Conservation (phyloP, 2,888 invertebrate species). For the Microchrysa polita region DNA sequence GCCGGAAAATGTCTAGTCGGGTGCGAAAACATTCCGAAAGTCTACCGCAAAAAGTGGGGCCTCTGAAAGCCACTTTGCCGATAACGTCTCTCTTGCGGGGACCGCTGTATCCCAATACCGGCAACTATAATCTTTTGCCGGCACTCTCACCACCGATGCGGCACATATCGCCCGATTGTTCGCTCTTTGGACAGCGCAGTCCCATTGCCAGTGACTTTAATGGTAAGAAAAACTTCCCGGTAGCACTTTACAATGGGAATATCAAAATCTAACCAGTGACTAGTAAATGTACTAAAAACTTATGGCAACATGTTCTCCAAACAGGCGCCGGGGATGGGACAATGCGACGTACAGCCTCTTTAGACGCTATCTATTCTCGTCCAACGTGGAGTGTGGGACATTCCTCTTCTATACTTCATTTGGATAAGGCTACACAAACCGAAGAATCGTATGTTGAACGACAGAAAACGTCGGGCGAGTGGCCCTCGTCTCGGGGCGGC, state of each 20-base stretch:
- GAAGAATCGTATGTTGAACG: constrained; percentile 53
- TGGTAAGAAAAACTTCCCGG: constrained; percentile 65
- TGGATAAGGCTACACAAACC: constrained; percentile 85
- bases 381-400: constrained; percentile 78
- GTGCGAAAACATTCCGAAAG: constrained; percentile 75
- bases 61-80: constrained; percentile 80
- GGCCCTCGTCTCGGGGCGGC: constrained; percentile 13
- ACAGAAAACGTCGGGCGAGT: constrained; percentile 34
- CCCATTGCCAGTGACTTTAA: constrained; percentile 78
- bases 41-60: constrained; percentile 67
- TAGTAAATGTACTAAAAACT: too few species aligned
- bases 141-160: constrained; percentile 66
- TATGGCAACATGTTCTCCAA: background rate
- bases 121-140: constrained; percentile 56
- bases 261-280: background rate
- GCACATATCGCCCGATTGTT: constrained; percentile 75
- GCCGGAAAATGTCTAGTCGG: constrained; percentile 67
- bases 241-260: too few species aligned
- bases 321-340: constrained; percentile 1
- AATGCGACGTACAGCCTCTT: constrained; percentile 75
- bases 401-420: constrained; percentile 67
- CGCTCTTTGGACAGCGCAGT: constrained; percentile 76
- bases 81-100: constrained; percentile 76
- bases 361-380: constrained; percentile 81
- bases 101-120: constrained; percentile 56